A percentile compares a stretch with the other conserved stretches of the same genome.
These are phyloP conservation scores for Gnathonemus echidnorhynchus DNA, from an alignment of 2,113 vertebrate species.

Conservation along the genomic window DNA sequence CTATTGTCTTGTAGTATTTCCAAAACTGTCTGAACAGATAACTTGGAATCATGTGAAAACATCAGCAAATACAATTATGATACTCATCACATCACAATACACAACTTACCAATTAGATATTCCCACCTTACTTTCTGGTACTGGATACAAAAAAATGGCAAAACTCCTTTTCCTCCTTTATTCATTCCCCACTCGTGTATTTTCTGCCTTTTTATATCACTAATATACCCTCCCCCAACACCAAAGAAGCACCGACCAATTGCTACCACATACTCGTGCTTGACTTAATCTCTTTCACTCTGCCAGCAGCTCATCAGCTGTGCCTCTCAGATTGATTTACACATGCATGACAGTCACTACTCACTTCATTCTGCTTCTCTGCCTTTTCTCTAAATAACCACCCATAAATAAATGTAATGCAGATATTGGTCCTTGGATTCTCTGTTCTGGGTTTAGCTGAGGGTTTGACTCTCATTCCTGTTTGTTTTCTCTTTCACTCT, in stretches of 20 bases:
- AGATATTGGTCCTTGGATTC: not conserved
- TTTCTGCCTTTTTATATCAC: not conserved
- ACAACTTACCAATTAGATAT: constrained; percentile 4
- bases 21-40: not conserved
- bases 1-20: not conserved
- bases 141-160: not conserved
- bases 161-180: not conserved
- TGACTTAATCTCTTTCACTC: constrained; percentile 51
- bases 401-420: not conserved
- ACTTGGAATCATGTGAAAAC: not conserved
- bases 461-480: too few species aligned
- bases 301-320: constrained; percentile 54
- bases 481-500: too few species aligned
- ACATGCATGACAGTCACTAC: not conserved
- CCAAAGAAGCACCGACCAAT: constrained; percentile 57
- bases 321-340: not conserved
- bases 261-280: constrained; percentile 44
- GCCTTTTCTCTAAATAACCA: not conserved
- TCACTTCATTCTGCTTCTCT: not conserved
- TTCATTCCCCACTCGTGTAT: not conserved
- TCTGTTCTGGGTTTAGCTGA: not conserved
- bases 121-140: not conserved
- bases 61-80: not conserved
- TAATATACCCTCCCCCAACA: constrained; percentile 26
- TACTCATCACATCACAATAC: not conserved